Conservation (phyloP, 2,888 invertebrate genomes). For the Yponomeuta malinellus region DNA sequence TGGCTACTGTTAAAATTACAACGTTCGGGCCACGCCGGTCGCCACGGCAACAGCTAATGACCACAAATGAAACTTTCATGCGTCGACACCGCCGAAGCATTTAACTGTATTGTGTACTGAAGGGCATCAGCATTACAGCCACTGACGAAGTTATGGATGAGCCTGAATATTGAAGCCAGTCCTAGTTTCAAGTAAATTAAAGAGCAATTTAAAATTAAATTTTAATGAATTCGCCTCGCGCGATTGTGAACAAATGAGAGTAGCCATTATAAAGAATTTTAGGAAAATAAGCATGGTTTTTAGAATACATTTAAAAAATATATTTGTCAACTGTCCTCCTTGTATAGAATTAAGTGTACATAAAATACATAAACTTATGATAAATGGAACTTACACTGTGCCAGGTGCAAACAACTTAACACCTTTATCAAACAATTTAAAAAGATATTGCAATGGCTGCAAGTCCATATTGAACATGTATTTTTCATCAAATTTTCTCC, state of each 20-base stretch:
- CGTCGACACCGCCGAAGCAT: slow-evolving; percentile 22
- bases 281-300: neutral
- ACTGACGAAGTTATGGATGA: neutral
- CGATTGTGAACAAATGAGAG: neutral
- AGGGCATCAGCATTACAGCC: neutral
- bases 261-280: neutral
- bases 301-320: neutral
- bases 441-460: slow-evolving; percentile 69
- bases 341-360: neutral
- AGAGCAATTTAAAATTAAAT: neutral
- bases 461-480: slow-evolving; percentile 41
- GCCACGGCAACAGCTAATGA: slow-evolving; percentile 65
- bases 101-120: neutral
- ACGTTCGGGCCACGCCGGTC: slow-evolving; percentile 48
- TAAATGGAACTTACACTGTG: slow-evolving; percentile 36
- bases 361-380: neutral
- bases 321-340: neutral
- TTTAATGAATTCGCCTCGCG: neutral
- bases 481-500: slow-evolving; percentile 48
- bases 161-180: neutral
- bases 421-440: slow-evolving; percentile 84
- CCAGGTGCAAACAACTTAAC: slow-evolving; percentile 85
- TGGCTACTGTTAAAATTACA: slow-evolving; percentile 62
- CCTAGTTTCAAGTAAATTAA: neutral
- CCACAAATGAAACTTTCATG: slow-evolving; percentile 66